Conservation (phyloP, 2,113 vertebrate genomes). For the Mus musculus region DNA sequence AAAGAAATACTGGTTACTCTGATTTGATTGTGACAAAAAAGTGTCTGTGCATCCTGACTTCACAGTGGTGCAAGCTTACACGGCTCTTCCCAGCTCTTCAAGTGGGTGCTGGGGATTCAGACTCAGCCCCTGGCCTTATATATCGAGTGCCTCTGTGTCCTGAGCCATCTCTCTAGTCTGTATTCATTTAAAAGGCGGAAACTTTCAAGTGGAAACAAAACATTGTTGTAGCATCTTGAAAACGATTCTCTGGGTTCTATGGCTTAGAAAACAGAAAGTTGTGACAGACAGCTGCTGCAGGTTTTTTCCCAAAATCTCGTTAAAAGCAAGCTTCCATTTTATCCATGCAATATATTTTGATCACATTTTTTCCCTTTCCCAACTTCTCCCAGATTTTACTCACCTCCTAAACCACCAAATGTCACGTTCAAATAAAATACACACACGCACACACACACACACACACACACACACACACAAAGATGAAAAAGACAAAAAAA, state of each 20-base stretch:
- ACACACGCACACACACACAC: too few species aligned
- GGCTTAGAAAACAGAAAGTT: neutral
- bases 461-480: neutral
- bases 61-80: neutral
- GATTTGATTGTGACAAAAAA: neutral
- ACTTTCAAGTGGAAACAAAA: neutral
- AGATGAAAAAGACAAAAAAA: neutral
- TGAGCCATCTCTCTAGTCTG: neutral
- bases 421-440: neutral
- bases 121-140: neutral
- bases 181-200: neutral
- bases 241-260: neutral
- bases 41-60: neutral
- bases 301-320: neutral
- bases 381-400: neutral
- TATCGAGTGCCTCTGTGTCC: too few species aligned
- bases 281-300: neutral
- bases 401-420: neutral
- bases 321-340: neutral
- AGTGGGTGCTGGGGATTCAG: too few species aligned
- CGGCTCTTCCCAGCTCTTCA: neutral
- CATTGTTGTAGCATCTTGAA: neutral
- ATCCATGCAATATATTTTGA: neutral
- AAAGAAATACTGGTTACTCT: neutral
- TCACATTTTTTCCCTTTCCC: neutral